Conservation (phyloP, 2,888 invertebrate genomes). For the Caenorhabditis sp. region DNA sequence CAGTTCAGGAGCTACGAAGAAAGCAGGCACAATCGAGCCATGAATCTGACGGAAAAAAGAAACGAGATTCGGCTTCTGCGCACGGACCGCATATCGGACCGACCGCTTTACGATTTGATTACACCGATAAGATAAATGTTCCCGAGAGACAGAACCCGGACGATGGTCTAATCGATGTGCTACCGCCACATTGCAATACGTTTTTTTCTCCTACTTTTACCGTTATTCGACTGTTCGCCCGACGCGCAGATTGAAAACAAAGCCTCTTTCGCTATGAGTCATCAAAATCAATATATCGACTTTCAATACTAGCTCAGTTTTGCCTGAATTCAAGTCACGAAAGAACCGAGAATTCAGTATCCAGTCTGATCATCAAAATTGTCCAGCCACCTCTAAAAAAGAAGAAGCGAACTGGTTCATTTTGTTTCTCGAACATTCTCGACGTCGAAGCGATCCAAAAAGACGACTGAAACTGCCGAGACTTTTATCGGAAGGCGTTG, state of each 20-base stretch:
- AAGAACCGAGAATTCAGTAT: background rate
- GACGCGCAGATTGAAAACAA: background rate
- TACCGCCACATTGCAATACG: conserved; percentile 1
- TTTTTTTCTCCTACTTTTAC: background rate
- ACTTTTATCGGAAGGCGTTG: conserved; percentile 8
- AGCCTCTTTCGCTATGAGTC: conserved; percentile 25
- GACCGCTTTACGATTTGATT: conserved; percentile 33
- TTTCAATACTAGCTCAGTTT: background rate
- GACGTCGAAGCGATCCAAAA: conserved; percentile 9
- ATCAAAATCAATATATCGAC: conserved; percentile 55
- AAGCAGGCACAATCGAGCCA: conserved; percentile 24
- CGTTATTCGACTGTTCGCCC: conserved; percentile 13
- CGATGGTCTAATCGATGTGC: conserved; percentile 15
- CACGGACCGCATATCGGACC: conserved; percentile 1
- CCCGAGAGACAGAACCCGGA: background rate
- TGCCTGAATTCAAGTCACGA: background rate
- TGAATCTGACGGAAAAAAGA: background rate
- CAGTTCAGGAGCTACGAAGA: background rate
- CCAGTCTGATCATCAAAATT: background rate
- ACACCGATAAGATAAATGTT: conserved; percentile 43
- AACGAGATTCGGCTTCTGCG: conserved; percentile 28
- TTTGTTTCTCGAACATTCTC: conserved; percentile 23
- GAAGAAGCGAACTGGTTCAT: background rate
- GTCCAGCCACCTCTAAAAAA: background rate
- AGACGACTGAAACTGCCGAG: conserved; percentile 6